These are phyloP conservation scores for Lasioglossum leucozonium DNA, from an alignment of 2,888 invertebrate genomes.

Conservation along the genomic window DNA sequence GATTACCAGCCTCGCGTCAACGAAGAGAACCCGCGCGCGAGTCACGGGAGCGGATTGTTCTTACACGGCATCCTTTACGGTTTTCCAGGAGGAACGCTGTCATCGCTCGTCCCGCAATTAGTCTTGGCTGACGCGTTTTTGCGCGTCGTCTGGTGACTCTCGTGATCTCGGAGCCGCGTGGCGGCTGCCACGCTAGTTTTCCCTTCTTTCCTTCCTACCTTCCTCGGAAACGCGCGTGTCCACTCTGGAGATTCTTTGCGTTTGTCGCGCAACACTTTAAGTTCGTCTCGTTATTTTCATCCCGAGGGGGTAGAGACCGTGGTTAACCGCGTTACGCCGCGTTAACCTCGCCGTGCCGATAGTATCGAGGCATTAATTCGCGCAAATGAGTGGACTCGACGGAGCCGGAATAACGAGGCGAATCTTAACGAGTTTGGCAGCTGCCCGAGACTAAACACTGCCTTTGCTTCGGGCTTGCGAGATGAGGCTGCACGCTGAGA, in stretches of 20 bases:
- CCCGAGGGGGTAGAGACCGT: slow-evolving; percentile 55
- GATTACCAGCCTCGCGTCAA: background rate
- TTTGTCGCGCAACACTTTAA: slow-evolving; percentile 54
- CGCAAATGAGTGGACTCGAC: slow-evolving; percentile 63
- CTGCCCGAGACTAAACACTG: slow-evolving; percentile 32
- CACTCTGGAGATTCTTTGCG: slow-evolving; percentile 48
- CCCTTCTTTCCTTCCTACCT: slow-evolving; percentile 14
- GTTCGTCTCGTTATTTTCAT: slow-evolving; percentile 67
- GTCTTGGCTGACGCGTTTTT: slow-evolving; percentile 73
- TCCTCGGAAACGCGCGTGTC: slow-evolving; percentile 31
- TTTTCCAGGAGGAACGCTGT: slow-evolving; percentile 71
- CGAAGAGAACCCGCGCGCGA: background rate
- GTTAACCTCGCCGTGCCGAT: slow-evolving; percentile 66
- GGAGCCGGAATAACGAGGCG: slow-evolving; percentile 37
- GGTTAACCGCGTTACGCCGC: slow-evolving; percentile 67
- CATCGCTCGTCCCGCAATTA: slow-evolving; percentile 75
- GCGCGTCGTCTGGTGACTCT: slow-evolving; percentile 54
- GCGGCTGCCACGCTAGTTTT: slow-evolving; percentile 39
- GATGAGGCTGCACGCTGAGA: background rate
- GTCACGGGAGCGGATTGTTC: slow-evolving; percentile 22
- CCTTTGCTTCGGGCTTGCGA: background rate
- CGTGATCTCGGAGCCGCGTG: slow-evolving; percentile 61
- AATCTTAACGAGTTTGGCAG: slow-evolving; percentile 69
- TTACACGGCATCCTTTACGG: slow-evolving; percentile 55
- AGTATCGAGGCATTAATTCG: slow-evolving; percentile 73